Percentiles rank a stretch among this genome's conserved stretches.
These are phyloP conservation scores for Onchidella celtica DNA, from an alignment of 2,888 invertebrate genomes.

Conservation along the genomic window DNA sequence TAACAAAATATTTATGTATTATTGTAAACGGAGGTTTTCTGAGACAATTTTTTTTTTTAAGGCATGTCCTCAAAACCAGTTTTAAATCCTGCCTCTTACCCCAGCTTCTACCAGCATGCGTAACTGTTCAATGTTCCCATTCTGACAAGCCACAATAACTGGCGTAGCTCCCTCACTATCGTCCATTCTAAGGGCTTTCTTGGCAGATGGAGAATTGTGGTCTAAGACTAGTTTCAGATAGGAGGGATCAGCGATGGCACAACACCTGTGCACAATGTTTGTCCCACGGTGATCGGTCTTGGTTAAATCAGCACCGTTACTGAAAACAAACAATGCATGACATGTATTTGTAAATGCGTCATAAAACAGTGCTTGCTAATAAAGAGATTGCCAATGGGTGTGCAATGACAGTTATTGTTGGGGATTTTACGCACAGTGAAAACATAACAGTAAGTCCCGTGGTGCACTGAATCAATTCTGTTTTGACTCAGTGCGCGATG, in stretches of 20 bases:
- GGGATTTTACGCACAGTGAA: no score
- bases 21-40: no score
- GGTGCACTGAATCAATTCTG: no score
- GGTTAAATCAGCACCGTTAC: conserved; percentile 65
- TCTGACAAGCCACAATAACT: conserved; percentile 74
- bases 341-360: background rate
- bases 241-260: conserved; percentile 63
- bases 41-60: no score
- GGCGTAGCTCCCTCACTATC: conserved; percentile 70
- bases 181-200: conserved; percentile 58
- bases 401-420: no score
- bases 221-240: conserved; percentile 63
- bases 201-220: background rate
- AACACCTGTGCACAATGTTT: conserved; percentile 69
- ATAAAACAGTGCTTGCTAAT: no score
- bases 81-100: no score
- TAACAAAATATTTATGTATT: no score
- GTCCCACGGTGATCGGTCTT: conserved; percentile 66
- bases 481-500: no score
- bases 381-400: no score
- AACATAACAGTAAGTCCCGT: no score
- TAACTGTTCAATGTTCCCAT: conserved; percentile 69
- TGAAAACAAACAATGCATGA: conserved; percentile 53
- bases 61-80: no score
- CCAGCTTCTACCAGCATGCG: conserved; percentile 68